These are phyloP conservation scores for Anodontia alba DNA, from an alignment of 2,888 invertebrate genomes.

Conservation along the genomic window DNA sequence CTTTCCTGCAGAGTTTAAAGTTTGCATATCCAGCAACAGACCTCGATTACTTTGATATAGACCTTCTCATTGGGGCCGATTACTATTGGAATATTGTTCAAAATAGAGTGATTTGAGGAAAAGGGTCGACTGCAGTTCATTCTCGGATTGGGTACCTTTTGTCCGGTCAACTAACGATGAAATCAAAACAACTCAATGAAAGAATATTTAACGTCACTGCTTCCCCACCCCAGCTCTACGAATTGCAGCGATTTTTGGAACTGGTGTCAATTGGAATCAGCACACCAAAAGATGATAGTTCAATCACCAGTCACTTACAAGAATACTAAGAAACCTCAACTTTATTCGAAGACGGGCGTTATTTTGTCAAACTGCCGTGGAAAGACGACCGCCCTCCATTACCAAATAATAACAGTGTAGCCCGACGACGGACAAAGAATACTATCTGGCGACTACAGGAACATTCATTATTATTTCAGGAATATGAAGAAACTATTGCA, in stretches of 20 bases:
- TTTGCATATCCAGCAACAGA: constrained; percentile 40
- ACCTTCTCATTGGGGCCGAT: constrained; percentile 27
- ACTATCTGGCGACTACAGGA: too few relatives aligned
- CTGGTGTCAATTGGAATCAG: constrained; percentile 33
- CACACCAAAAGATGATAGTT: background rate
- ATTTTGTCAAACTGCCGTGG: too few relatives aligned
- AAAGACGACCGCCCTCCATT: background rate
- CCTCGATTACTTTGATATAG: constrained; percentile 14
- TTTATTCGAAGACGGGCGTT: too few relatives aligned
- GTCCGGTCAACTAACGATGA: constrained; percentile 23
- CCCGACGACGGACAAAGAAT: too few relatives aligned
- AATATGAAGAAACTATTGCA: too few relatives aligned
- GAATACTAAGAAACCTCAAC: too few relatives aligned
- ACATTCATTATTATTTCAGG: too few relatives aligned
- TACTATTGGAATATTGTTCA: constrained; percentile 49
- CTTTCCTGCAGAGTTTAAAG: constrained; percentile 7
- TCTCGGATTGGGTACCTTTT: constrained; percentile 49
- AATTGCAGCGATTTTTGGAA: constrained; percentile 42
- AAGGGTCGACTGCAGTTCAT: constrained; percentile 46
- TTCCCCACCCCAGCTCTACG: constrained; percentile 8
- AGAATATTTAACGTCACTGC: constrained; percentile 12
- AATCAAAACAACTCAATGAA: too few relatives aligned
- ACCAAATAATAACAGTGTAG: too few relatives aligned
- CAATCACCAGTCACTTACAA: background rate
- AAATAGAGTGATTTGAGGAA: constrained; percentile 31